Base-by-base conservation (phyloP, 1,140 invertebrate genomes). In the Leptinotarsa lineolata region DNA sequence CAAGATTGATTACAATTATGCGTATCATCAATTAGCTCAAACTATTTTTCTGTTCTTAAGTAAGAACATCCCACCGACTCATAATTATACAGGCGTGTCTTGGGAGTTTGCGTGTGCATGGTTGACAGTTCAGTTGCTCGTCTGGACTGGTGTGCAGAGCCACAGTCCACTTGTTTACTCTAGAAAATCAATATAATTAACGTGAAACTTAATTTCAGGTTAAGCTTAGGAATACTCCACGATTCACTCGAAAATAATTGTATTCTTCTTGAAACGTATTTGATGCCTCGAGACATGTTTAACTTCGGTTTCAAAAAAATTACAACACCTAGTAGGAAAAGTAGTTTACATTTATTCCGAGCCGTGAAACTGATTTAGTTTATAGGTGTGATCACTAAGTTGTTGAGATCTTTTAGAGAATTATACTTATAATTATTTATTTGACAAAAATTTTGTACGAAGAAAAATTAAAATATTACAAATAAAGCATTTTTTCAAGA, bases 131-230 rank as follows among this genome's bases (percentile, higher is more conserved):
- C 6, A 64, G 6, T 64, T 64, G 61, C 61, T 64, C 16, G 21
- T 11, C 61, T 63, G 61, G 21, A n/a, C 61, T 63, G 61, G 20
- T 63, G 20, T 18, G 20, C 61, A 64, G 12, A 15, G 16, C 61
- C 61, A 64, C 21, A 64, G 61, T 64, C 15, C 21, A 64, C 61
- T 22, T 64, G 61, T 64, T 64, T 64, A 64, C 61, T 64, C 16
- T 64, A 30, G n/a, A 30, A 64, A 64, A 64, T 64, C 61, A 64
- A 64, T 64, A 64, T 64, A 64, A 64, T 64, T 64, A 4, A 64
- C 12, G 6, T 60, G 21, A 21, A 64, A 64, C 22, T 16, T 64
- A 64, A 64, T 64, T 64, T 18, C 48, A 54, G 48, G 13, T 12
- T 12, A n/a, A 54, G 48, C 48, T 15, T 16, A 54, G 48, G 48